Percentiles rank a stretch among this genome's conserved stretches.
phyloP scores from a whole-genome alignment of 2,113 vertebrate species.

The Nematolebias whitei region DNA sequence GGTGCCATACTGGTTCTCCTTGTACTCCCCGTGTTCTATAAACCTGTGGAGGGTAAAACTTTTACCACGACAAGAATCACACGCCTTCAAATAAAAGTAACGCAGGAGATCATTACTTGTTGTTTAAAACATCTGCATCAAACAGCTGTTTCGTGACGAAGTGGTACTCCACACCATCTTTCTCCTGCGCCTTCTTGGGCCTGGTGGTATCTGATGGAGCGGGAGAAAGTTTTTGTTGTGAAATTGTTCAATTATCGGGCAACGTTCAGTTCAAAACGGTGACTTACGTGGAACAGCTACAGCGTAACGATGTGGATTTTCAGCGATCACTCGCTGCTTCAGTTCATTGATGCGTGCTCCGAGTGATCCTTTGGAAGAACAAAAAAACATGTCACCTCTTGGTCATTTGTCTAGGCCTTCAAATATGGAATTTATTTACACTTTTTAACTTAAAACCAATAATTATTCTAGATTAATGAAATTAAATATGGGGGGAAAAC shows the following conservation, averaged over 20 bases:
- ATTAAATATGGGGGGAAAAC: too few species aligned
- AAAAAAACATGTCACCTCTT: too few species aligned
- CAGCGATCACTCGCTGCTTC: slow-evolving; percentile 92
- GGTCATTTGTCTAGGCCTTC: too few species aligned
- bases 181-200: slow-evolving; percentile 91
- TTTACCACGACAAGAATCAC: background rate
- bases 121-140: slow-evolving; percentile 88
- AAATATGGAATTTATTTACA: too few species aligned
- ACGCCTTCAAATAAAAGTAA: accelerated
- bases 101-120: slow-evolving; percentile 82
- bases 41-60: slow-evolving; percentile 78
- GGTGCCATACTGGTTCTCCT: slow-evolving; percentile 95
- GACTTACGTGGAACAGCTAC: slow-evolving; percentile 95
- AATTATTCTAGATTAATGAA: too few species aligned
- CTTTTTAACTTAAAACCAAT: too few species aligned
- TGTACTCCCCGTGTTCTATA: slow-evolving; percentile 94
- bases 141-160: slow-evolving; percentile 94
- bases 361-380: slow-evolving; percentile 83
- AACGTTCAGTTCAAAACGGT: background rate
- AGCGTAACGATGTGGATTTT: slow-evolving; percentile 92
- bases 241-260: too few species aligned
- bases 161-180: slow-evolving; percentile 94
- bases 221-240: background rate
- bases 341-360: slow-evolving; percentile 91
- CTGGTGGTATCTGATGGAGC: slow-evolving; percentile 87